These are phyloP conservation scores for Mormyrops attenuatus DNA, from an alignment of 2,797 vertebrate species.

Conservation along the genomic window DNA sequence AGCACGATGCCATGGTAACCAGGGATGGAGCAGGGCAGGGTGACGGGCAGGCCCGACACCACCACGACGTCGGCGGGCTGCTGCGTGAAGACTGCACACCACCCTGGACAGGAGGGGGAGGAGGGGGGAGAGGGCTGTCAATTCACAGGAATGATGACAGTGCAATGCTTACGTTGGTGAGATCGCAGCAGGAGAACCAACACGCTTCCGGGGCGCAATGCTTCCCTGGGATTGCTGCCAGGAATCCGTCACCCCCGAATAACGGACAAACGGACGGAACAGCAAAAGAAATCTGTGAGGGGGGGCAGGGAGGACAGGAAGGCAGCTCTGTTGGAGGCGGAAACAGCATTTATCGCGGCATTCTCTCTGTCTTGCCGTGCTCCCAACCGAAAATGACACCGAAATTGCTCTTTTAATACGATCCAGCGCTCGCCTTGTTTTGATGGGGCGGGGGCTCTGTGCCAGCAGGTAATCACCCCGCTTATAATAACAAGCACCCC, in stretches of 20 bases:
- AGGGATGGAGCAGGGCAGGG: constrained; percentile 76
- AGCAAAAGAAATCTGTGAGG: constrained; percentile 23
- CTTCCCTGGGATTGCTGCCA: not conserved
- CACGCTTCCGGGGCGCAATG: no score
- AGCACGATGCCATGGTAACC: constrained; percentile 84
- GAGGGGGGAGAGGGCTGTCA: not conserved
- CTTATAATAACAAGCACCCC: constrained; percentile 16
- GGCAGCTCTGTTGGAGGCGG: not conserved
- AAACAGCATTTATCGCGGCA: not conserved
- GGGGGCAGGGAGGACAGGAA: not conserved
- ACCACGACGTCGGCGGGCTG: constrained; percentile 84
- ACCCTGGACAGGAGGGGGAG: constrained; percentile 52
- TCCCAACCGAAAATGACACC: constrained; percentile 13
- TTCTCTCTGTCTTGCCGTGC: not conserved
- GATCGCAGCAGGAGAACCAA: not conserved
- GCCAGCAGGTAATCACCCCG: not conserved
- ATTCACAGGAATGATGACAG: not conserved
- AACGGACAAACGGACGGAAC: not conserved
- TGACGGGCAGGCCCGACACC: constrained; percentile 79
- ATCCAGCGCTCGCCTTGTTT: not conserved
- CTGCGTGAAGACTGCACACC: constrained; percentile 74
- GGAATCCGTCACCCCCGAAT: not conserved
- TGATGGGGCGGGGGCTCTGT: not conserved
- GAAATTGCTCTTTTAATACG: constrained; percentile 9
- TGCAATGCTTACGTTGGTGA: not conserved